A percentile compares a stretch with the other conserved stretches of the same genome.
Evolutionary conservation across 2,888 invertebrate species (phyloP).

Genomic region (Cecidostiba fungosa): DNA sequence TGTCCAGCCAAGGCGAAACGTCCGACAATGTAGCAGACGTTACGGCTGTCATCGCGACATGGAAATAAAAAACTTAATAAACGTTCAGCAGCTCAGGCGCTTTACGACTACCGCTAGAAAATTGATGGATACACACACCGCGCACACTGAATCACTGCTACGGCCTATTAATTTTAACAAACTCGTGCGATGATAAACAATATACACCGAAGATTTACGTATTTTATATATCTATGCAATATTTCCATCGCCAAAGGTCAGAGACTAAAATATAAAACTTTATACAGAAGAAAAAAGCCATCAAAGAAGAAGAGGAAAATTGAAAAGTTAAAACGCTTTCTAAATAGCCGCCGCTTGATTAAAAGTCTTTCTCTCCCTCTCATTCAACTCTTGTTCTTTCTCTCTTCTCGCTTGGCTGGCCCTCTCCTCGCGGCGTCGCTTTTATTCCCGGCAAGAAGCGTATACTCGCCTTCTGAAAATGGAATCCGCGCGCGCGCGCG

Average conservation of each 20-base stretch:
- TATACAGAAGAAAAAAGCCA: not conserved
- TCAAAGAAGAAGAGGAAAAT: not conserved
- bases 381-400: constrained; percentile 23
- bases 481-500: constrained; percentile 36
- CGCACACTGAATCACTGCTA: not conserved
- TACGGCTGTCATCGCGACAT: not conserved
- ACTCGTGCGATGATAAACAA: not conserved
- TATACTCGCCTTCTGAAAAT: constrained; percentile 59
- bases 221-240: too few species aligned
- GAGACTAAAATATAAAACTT: not conserved
- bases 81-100: not conserved
- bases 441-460: constrained; percentile 51
- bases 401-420: constrained; percentile 1
- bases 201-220: not conserved
- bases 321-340: constrained; percentile 39
- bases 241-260: not conserved
- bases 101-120: not conserved
- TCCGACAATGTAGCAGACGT: not conserved
- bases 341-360: constrained; percentile 42
- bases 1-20: not conserved
- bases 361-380: constrained; percentile 32
- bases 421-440: constrained; percentile 19
- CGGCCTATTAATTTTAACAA: not conserved
- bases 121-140: not conserved
- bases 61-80: constrained; percentile 12